These are phyloP conservation scores for Tubiluchus corallicola DNA, from an alignment of 2,888 invertebrate genomes.

Conservation along the genomic window DNA sequence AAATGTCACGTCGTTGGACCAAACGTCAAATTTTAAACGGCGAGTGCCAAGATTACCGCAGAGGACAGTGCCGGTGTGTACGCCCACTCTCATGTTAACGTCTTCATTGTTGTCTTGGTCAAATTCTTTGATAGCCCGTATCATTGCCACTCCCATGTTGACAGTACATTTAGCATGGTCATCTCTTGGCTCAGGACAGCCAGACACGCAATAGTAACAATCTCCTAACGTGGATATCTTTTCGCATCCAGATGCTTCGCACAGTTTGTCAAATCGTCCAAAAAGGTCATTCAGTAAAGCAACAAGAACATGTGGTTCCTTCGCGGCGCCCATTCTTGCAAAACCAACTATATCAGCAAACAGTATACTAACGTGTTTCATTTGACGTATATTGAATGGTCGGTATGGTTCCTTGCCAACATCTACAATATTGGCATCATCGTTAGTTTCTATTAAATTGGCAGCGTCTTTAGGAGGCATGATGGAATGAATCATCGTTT, in stretches of 20 bases:
- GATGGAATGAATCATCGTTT: conserved; percentile 90
- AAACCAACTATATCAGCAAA: conserved; percentile 97
- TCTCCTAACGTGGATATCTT: conserved; percentile 88
- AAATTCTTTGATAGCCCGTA: conserved; percentile 72
- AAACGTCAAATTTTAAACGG: conserved; percentile 91
- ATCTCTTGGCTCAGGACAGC: conserved; percentile 73
- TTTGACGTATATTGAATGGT: conserved; percentile 88
- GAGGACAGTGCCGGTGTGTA: conserved; percentile 84
- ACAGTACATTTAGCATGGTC: conserved; percentile 91
- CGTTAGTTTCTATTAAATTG: conserved; percentile 19
- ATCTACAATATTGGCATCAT: conserved; percentile 14
- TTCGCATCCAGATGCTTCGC: conserved; percentile 71
- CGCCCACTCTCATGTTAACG: conserved; percentile 65
- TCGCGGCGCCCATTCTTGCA: conserved; percentile 89
- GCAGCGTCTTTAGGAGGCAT: conserved; percentile 82
- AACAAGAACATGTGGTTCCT: conserved; percentile 85
- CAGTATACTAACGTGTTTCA: conserved; percentile 86
- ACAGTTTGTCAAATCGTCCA: conserved; percentile 80
- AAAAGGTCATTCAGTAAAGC: conserved; percentile 87
- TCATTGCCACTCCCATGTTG: conserved; percentile 91
- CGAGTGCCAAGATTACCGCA: conserved; percentile 89
- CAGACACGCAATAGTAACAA: conserved; percentile 74
- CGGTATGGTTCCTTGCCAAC: conserved; percentile 42
- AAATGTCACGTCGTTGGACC: conserved; percentile 89
- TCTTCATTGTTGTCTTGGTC: conserved; percentile 61